These are phyloP conservation scores for Actenoides hombroni DNA, from an alignment of 2,113 vertebrate species.

Conservation along the genomic window DNA sequence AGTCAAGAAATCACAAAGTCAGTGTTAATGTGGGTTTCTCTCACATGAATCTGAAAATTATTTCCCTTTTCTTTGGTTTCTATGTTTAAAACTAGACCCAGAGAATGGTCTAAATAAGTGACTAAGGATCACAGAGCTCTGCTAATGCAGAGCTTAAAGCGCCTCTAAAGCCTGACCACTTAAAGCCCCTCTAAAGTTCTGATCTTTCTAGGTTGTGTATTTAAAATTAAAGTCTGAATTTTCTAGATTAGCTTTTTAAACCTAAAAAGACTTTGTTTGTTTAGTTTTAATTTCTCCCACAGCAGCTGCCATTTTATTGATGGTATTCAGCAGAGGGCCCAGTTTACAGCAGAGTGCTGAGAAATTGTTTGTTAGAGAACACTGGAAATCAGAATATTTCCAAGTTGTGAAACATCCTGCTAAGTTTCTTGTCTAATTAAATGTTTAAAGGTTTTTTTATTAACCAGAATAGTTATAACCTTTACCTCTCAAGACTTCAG, in stretches of 20 bases:
- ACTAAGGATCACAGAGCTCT: not conserved
- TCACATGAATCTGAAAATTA: not conserved
- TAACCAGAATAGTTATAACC: not conserved
- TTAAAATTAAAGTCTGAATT: not conserved
- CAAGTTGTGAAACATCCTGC: not conserved
- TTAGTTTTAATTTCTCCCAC: not conserved
- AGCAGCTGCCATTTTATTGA: not conserved
- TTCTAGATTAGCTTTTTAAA: not conserved
- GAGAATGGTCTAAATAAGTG: not conserved
- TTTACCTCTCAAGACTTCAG: not conserved
- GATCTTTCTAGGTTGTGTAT: not conserved
- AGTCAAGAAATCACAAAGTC: not conserved
- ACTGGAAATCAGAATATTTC: not conserved
- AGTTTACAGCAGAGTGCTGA: not conserved
- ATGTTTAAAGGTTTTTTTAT: not conserved
- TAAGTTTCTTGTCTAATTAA: not conserved
- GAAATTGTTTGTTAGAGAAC: not conserved
- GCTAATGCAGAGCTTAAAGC: too few relatives aligned
- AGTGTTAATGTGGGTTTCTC: not conserved
- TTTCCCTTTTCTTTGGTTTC: not conserved
- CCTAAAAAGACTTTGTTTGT: not conserved
- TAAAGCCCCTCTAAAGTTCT: not conserved
- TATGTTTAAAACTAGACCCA: not conserved
- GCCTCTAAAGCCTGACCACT: too few relatives aligned
- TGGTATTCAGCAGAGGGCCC: not conserved